These are phyloP conservation scores for Naso thynnoides DNA, from an alignment of 2,797 vertebrate genomes.

Conservation along the genomic window DNA sequence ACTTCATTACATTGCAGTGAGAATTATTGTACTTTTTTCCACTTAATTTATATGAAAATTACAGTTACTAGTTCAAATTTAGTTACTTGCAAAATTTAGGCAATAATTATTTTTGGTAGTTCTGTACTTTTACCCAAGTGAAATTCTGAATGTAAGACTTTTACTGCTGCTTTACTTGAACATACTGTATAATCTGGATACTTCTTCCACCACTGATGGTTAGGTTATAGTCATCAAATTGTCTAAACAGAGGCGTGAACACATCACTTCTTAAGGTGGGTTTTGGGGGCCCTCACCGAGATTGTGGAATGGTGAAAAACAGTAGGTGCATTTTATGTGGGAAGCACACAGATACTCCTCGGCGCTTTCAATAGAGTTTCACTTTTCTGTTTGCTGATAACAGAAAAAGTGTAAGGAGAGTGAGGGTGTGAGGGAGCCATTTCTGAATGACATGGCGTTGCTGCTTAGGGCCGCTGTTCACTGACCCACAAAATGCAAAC, in stretches of 20 bases:
- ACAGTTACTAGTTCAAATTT: not conserved
- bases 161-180: not conserved
- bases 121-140: not conserved
- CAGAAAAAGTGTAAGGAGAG: slow-evolving; percentile 74
- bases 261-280: slow-evolving; percentile 70
- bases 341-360: slow-evolving; percentile 68
- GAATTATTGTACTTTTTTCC: not conserved
- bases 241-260: slow-evolving; percentile 50
- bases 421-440: slow-evolving; percentile 40
- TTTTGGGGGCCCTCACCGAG: slow-evolving; percentile 42
- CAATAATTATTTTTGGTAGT: not conserved
- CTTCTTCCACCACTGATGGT: slow-evolving; percentile 13
- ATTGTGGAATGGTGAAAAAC: slow-evolving; percentile 57
- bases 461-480: slow-evolving; percentile 76
- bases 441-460: slow-evolving; percentile 81
- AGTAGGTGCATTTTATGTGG: slow-evolving; percentile 71
- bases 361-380: slow-evolving; percentile 69
- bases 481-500: slow-evolving; percentile 85
- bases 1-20: not conserved
- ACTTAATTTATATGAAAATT: not conserved
- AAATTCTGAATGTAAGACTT: not conserved
- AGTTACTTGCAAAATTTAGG: not conserved
- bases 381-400: slow-evolving; percentile 82
- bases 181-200: slow-evolving; percentile 18
- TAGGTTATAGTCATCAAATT: slow-evolving; percentile 11